Evolutionary conservation across 37 sponge, comb jelly and placozoan genomes (phyloP).

Genomic region (Beroe forskalii): DNA sequence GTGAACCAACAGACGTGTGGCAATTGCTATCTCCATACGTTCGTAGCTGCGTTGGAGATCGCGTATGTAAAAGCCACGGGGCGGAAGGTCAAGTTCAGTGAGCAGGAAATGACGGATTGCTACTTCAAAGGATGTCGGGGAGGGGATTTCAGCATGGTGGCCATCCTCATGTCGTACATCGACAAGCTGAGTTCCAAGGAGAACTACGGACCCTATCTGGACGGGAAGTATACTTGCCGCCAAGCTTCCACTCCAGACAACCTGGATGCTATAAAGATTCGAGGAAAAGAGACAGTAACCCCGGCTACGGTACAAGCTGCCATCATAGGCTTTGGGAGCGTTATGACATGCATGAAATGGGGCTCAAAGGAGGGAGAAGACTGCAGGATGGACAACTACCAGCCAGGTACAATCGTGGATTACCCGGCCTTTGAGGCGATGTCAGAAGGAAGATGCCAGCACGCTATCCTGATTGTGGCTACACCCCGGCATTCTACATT

Average conservation of each 20-base stretch:
- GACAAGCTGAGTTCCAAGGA: constrained; percentile 13
- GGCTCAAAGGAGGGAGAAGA: background rate
- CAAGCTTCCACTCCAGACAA: background rate
- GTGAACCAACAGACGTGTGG: constrained; percentile 28
- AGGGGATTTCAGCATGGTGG: constrained; percentile 7
- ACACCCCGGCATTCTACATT: constrained; percentile 30
- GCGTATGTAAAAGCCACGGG: constrained; percentile 5
- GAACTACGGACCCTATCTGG: background rate
- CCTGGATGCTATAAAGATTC: background rate
- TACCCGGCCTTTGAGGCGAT: background rate
- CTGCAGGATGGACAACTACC: background rate
- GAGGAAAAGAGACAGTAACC: background rate
- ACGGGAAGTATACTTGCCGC: background rate
- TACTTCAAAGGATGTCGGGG: constrained; percentile 42
- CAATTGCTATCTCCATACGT: constrained; percentile 62
- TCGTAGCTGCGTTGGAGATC: constrained; percentile 7
- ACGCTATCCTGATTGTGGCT: constrained; percentile 52
- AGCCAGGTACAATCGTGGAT: background rate
- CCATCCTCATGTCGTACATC: constrained; percentile 38
- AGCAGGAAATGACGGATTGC: constrained; percentile 58
- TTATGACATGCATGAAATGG: constrained; percentile 61
- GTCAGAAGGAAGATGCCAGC: background rate
- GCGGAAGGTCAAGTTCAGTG: constrained; percentile 3
- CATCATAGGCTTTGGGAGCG: background rate
- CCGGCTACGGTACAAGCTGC: background rate